A percentile compares a stretch with the other conserved stretches of the same genome.
phyloP scores from a whole-genome alignment of 2,797 vertebrate genomes.

The Cercopithecus neglectus region DNA sequence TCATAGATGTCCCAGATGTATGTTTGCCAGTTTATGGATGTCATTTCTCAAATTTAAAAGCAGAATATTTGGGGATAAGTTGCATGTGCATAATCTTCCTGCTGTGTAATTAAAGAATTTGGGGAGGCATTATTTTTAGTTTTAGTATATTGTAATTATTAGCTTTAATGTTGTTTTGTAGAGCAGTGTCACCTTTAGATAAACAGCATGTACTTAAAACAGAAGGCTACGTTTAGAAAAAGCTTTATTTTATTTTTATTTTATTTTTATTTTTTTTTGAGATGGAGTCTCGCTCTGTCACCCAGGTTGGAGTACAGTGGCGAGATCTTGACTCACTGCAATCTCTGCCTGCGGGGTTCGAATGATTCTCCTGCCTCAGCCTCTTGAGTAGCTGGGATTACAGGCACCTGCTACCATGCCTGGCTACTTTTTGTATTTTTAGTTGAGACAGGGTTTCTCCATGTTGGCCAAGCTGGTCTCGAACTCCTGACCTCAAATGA shows the following conservation, averaged over 20 bases:
- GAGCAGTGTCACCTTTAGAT: not conserved
- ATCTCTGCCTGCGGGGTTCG: not conserved
- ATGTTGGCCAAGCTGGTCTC: not conserved
- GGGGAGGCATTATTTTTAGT: not conserved
- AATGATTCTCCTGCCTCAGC: not conserved
- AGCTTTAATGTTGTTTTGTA: not conserved
- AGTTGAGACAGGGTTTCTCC: not conserved
- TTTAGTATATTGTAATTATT: not conserved
- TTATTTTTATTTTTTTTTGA: not conserved
- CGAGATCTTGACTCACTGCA: not conserved
- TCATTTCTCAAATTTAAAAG: conserved; percentile 16
- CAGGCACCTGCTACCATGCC: not conserved
- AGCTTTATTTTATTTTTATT: not conserved
- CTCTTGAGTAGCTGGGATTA: not conserved
- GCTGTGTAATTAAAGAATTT: not conserved
- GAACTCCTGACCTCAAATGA: not conserved
- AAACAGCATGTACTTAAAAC: conserved; percentile 8
- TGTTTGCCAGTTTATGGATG: not conserved
- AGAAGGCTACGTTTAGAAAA: not conserved
- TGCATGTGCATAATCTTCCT: not conserved
- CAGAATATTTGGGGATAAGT: not conserved
- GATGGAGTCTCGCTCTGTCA: not conserved
- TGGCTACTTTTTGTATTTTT: not conserved
- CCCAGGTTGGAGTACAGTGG: not conserved
- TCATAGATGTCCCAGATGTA: not conserved